Base-by-base conservation (phyloP, 1,140 invertebrate genomes). In the Spodoptera frugiperda region DNA sequence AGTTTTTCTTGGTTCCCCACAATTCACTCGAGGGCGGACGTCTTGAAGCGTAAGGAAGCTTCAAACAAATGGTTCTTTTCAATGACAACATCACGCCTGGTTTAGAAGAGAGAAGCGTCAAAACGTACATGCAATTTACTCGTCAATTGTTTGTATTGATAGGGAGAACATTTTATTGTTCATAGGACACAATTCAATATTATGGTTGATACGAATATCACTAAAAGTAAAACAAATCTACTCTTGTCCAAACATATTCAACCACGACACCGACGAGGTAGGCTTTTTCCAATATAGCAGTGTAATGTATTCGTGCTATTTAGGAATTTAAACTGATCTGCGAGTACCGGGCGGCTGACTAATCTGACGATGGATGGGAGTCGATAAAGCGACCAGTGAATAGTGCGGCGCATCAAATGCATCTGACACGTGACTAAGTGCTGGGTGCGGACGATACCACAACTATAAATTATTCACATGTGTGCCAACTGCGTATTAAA, bases 401-500 rank as follows among this genome's bases (percentile, higher is more conserved):
- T 85, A 78, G 79, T 83, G 87, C 79, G 76, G 81, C 78, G 84
- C 78, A 77, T 84, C 87, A 77, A 82, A 65, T 87, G 84, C 82
- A 78, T 68, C 81, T 84, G 87, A 90, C 88, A 87, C 76, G 79
- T 89, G 86, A 90, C 84, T 86, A 87, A 90, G 82, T 86, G 87
- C 84, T 87, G 88, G 88, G 88, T 87, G 86, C 87, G 83, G 78
- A 79, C 83, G 79, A 78, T 33, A 81, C 82, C 85, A 73, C 82
- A 82, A 46, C 54, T 61, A 59, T 77, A 59, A 77, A 70, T 70
- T 71, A 77, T 51, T 51, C 33, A 33, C 54, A 61, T 77, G 44
- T 54, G 19, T 49, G 33, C 63, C 67, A 63, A 82, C 84, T 79
- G 78, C 77, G 83, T 61, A 85, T 86, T 87, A 82, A 85, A 87